Base-by-base conservation (phyloP, 1,140 invertebrate genomes). In the Drosophila nikananu region DNA sequence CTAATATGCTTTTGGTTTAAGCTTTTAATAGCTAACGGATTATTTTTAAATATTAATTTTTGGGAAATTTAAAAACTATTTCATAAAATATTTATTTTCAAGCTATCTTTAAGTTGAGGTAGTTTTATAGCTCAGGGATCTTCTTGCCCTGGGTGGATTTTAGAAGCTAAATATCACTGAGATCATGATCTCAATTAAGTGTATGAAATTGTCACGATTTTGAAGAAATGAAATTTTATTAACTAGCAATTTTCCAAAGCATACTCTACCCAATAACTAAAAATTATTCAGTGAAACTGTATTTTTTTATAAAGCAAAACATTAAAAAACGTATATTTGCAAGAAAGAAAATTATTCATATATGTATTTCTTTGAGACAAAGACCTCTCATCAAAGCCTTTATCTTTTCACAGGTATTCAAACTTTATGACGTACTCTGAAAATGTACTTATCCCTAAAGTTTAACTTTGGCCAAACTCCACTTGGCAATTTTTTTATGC, bases 391-490 rank as follows among this genome's bases (percentile, higher is more conserved):
- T 25, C 5, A 15, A 46, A 71, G 37, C 39, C 39, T 13, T 39
- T 59, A 70, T 41, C 44, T 42, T 54, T 37, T 61, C 30, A n/a
- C 55, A 61, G 71, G 71, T 74, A 61, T 52, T 52, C 55, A n/a
- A 74, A 73, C 37, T 74, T 64, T 75, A 46, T 42, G 64, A 59
- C 58, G 35, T 19, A 48, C 51, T 75, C 21, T 5, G 15, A 21
- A 23, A 62, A 10, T 25, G 30, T 21, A 75, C 72, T 75, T 73
- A 61, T 17, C 10, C 37, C 27, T 19, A 13, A 30, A 64, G 42
- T 39, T 51, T 19, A 75, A 75, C 35, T 75, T 57, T 13, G 25
- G 13, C 21, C 21, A 55, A 54, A 75, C 72, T 75, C 49, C 70
- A 64, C 49, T 73, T 64, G 27, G 27, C 19, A 41, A 49, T 52